Evolutionary conservation across 2,797 vertebrate genomes (phyloP).

Genomic region (Tympanoctomys barrerae): DNA sequence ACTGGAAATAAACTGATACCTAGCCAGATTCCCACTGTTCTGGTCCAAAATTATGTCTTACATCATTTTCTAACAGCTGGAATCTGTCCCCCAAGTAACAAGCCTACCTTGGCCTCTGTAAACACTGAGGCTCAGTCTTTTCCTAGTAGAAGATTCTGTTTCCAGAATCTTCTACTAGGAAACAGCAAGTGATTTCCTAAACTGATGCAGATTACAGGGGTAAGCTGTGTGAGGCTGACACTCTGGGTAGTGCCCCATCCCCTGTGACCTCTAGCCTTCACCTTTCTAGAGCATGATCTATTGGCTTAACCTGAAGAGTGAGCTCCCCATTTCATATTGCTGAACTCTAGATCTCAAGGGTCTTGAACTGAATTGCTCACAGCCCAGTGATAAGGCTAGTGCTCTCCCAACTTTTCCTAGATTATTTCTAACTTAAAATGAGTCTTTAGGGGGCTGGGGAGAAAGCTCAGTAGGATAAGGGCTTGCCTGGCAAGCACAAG

Average conservation of each 20-base stretch:
- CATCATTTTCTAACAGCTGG: conserved; percentile 70
- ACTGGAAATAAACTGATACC: neutral
- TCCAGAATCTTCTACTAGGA: conserved; percentile 61
- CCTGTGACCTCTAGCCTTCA: neutral
- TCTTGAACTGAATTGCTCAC: neutral
- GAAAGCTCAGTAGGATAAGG: no score
- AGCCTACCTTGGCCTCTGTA: conserved; percentile 47
- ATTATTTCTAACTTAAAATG: neutral
- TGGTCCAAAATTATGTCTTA: conserved; percentile 23
- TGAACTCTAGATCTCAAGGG: neutral
- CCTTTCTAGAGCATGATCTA: neutral
- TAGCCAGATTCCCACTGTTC: conserved; percentile 10
- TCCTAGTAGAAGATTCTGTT: no score
- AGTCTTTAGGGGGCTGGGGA: neutral
- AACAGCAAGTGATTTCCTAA: conserved; percentile 47
- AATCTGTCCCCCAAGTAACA: conserved; percentile 22
- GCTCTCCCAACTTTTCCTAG: neutral
- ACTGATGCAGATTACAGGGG: neutral
- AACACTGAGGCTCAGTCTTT: conserved; percentile 34
- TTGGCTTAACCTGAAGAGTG: neutral
- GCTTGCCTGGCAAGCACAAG: no score
- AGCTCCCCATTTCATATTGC: neutral
- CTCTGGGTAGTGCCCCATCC: neutral
- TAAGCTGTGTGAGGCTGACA: conserved; percentile 15
- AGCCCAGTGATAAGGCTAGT: neutral